Evolutionary conservation across 2,888 invertebrate genomes (phyloP).

Genomic region (Aleiodes testaceus): DNA sequence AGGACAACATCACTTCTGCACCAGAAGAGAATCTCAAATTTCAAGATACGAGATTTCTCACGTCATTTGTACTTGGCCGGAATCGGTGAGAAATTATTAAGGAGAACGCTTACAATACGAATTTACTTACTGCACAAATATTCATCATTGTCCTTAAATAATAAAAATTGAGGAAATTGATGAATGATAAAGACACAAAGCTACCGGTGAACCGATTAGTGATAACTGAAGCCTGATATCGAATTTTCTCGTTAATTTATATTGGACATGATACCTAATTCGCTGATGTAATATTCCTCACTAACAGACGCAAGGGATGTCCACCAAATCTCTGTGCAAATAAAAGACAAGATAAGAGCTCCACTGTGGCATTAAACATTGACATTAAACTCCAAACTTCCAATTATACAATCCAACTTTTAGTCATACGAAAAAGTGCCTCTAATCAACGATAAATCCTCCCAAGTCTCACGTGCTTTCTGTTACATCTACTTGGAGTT

Average conservation of each 20-base stretch:
- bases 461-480: constrained; percentile 51
- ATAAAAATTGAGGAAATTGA: background rate
- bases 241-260: constrained; percentile 34
- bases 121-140: background rate
- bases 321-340: constrained; percentile 22
- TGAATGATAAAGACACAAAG: background rate
- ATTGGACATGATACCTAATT: constrained; percentile 2
- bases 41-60: constrained; percentile 69
- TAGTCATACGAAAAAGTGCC: too few relatives aligned
- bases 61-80: constrained; percentile 68
- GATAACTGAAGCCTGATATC: constrained; percentile 26
- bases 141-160: background rate
- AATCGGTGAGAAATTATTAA: constrained; percentile 70
- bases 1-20: constrained; percentile 57
- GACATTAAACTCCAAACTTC: constrained; percentile 19
- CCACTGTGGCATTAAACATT: constrained; percentile 6
- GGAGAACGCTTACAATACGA: too few relatives aligned
- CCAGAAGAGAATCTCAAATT: constrained; percentile 67
- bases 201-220: background rate
- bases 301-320: background rate
- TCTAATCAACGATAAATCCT: background rate
- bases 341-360: constrained; percentile 19
- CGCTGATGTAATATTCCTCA: background rate
- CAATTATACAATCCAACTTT: background rate
- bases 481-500: constrained; percentile 40